A percentile compares a stretch with the other conserved stretches of the same genome.
Conservation (phyloP, 2,113 vertebrate species). For the Cavia aperea region DNA sequence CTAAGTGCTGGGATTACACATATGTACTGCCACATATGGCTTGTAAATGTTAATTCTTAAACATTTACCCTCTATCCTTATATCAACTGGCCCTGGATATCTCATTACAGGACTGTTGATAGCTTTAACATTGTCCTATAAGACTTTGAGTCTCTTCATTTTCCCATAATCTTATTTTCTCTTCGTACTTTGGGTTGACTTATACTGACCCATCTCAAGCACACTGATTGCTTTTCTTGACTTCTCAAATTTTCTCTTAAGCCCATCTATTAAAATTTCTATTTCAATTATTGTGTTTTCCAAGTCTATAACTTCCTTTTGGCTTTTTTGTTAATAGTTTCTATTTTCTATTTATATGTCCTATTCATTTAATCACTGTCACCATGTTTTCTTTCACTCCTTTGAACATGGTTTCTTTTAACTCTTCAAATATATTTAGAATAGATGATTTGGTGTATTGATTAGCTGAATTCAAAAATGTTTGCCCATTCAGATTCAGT, state of each 20-base stretch:
- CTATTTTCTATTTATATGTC: background rate
- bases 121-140: background rate
- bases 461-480: constrained; percentile 26
- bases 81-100: background rate
- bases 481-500: background rate
- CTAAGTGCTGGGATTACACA: background rate
- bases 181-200: background rate
- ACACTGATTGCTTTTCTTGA: background rate
- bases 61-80: background rate
- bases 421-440: constrained; percentile 16
- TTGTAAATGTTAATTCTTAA: background rate
- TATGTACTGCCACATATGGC: background rate
- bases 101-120: background rate
- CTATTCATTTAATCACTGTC: background rate
- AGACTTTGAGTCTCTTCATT: background rate
- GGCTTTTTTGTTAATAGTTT: background rate
- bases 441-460: background rate
- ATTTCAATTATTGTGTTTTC: background rate
- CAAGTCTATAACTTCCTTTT: background rate
- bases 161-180: constrained; percentile 2
- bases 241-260: background rate
- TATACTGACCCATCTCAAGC: background rate
- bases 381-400: background rate
- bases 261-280: background rate
- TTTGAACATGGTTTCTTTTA: background rate